Base-by-base conservation (phyloP, 2,888 invertebrate genomes). In the Serrognathus titanus region DNA sequence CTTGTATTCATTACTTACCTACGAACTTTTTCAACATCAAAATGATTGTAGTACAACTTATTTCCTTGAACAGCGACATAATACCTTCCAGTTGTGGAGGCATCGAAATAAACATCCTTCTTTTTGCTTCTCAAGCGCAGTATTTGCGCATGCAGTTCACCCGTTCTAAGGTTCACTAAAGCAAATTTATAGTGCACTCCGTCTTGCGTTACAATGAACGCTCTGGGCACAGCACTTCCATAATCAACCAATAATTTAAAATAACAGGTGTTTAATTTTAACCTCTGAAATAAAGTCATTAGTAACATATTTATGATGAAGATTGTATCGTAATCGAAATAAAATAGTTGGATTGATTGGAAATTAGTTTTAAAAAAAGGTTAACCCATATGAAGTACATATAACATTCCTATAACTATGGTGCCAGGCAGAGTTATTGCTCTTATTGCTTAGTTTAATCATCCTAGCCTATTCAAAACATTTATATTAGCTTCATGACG, bases 1-100 rank as follows among this genome's bases (percentile, higher is more conserved):
- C 10, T 12, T 39, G 4, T 11, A 11, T 12, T 39, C 39, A 11
- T 31, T 24, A 7, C 10, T 5, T 40, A 51, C 51, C 12, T 51
- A 50, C 53, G 20, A 50, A 41, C 39, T 13, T 50, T 36, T 20
- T 24, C 41, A 9, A 4, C n/a, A 48, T 43, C 40, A 48, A 51
- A 41, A 12, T 24, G 8, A 11, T 31, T 54, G 55, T 71, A 69
- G 60, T 63, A 64, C 8, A 74, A 48, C 11, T 11, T 51, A 37
- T 61, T 60, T 9, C 58, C 59, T 52, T 68, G 63, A 9, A 62
- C 65, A 24, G 71, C 63, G 13, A 68, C 66, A 61, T 73, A 69
- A 61, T 66, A 72, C 40, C 63, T 61, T 11, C 48, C 58, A 43
- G 64, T 58, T 11, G 50, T 46, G 49, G 65, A 63, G 41, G 69